Evolutionary conservation across 2,797 vertebrate species (phyloP), one percentile per base, ranked within the genome.

Genomic region (Leuciscus waleckii): DNA sequence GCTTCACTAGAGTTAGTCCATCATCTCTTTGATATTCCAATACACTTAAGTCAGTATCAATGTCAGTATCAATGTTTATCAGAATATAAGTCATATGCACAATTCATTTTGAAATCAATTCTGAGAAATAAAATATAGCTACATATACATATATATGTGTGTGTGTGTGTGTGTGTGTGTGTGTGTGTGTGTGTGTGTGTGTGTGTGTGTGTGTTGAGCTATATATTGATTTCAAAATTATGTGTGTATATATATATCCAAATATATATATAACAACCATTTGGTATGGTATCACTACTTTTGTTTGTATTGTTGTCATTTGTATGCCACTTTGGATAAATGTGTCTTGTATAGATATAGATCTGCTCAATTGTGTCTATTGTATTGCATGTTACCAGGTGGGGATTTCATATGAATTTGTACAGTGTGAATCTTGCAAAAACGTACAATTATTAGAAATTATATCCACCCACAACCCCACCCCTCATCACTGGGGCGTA

Each of bases 1-100:
- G 81, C 56, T 79, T 73, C 67, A 49, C 58, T 46, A 81, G 46
- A 46, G 37, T 43, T 79, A 41, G 61, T 79, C 67, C 51, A 70
- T 85, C 75, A 85, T 71, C 67, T 61, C 16, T 35, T 21, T 41
- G 26, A 13, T 26, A 69, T 75, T 49, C 49, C 63, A 56, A 23
- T 69, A 43, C 35, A 32, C 35, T 78, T 68, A 54, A 84, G 7
- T 56, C 63, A 77, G 17, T 77, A 63, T 68, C 21, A 7, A 8
- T 56, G 21, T 23, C 54, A 23, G 54, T 21, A 2, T 54, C 51
- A 54, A 11, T 58, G 54, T 75, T 83, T 63, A 43, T 56, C 32
- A 61, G n/a, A 56, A 78, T 84, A 13, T 21, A 61, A 83, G 39
- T 49, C 16, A 49, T 5, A 49, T 14, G 63, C n/a, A 21, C n/a